Evolutionary conservation across 2,797 vertebrate genomes (phyloP), one percentile per base, ranked within the genome.

Genomic region (Urocyon cinereoargenteus): DNA sequence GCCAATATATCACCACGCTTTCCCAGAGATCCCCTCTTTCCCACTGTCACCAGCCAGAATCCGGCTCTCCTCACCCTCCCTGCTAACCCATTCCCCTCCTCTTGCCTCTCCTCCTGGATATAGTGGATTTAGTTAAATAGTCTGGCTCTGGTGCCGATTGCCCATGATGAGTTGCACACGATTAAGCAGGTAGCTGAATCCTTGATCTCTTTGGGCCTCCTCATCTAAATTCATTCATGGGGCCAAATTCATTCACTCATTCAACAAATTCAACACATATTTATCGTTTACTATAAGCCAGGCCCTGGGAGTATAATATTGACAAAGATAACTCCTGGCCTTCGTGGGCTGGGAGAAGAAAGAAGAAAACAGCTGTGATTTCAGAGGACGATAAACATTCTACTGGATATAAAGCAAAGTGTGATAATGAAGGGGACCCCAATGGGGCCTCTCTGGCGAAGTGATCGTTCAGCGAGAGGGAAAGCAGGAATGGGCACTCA

Each of bases 211-310:
- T 59, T 36, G n/a, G 79, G 4, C 55, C 87, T 79, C 87, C 53
- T 79, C 75, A 59, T 81, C 66, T 94, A 40, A 90, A 66, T 78
- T 49, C 61, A 90, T 85, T 81, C 49, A 62, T 2, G 61, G n/a
- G 11, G 19, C 62, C 66, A 96, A 94, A 95, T 61, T 49, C 40
- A 85, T 91, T 75, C 9, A 4, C 19, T 97, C 55, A 78, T 85
- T 95, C 72, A 78, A 79, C 85, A 96, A 91, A 86, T 84, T 93
- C 79, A 87, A 66, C 21, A 87, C 11, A 5, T 51, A 84, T 81
- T 88, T 81, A 92, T 11, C 70, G 26, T 73, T 55, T 64, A 18
- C 78, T 57, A 40, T 79, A 18, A 96, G 45, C 28, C 82, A 64
- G 24, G 72, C 15, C 68, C 73, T 86, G 4, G 22, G 55, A 84